Evolutionary conservation across 2,797 vertebrate genomes (phyloP).

Genomic region (Furcifer pardalis): DNA sequence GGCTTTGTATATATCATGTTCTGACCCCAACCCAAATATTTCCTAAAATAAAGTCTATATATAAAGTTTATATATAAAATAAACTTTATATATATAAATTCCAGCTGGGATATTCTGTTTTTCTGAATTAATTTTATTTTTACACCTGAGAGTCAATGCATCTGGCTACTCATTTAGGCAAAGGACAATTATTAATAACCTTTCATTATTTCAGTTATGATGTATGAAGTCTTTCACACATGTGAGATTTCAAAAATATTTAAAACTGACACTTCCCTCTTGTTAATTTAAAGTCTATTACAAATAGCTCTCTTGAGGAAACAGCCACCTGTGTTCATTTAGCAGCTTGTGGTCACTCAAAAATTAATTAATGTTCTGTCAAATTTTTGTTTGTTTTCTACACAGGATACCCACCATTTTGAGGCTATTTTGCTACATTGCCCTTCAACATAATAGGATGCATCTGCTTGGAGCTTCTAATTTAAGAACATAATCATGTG

Average conservation of each 20-base stretch:
- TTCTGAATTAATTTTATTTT: slow-evolving; percentile 39
- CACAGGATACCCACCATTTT: slow-evolving; percentile 32
- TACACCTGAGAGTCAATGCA: slow-evolving; percentile 60
- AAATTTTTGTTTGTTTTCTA: slow-evolving; percentile 62
- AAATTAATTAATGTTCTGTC: slow-evolving; percentile 57
- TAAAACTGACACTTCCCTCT: slow-evolving; percentile 66
- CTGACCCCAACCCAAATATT: not conserved
- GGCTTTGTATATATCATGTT: not conserved
- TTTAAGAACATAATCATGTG: slow-evolving; percentile 60
- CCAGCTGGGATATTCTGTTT: slow-evolving; percentile 15
- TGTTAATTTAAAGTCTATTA: slow-evolving; percentile 78
- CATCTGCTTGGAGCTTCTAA: slow-evolving; percentile 50
- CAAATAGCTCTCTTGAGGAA: slow-evolving; percentile 68
- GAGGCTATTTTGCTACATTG: slow-evolving; percentile 55
- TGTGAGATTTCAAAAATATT: slow-evolving; percentile 71
- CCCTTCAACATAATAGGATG: slow-evolving; percentile 58
- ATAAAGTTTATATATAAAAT: too few relatives aligned
- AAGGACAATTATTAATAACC: slow-evolving; percentile 74
- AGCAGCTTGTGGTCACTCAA: slow-evolving; percentile 65
- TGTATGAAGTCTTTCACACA: slow-evolving; percentile 76
- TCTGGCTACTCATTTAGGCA: slow-evolving; percentile 74
- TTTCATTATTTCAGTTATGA: slow-evolving; percentile 73
- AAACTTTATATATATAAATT: slow-evolving; percentile 11
- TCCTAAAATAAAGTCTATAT: not conserved
- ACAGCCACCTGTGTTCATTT: slow-evolving; percentile 75